Evolutionary conservation across 64 coral and sea anemone genomes (phyloP), one percentile per base, ranked within the genome.

Genomic region (Stichodactyla mertensii): DNA sequence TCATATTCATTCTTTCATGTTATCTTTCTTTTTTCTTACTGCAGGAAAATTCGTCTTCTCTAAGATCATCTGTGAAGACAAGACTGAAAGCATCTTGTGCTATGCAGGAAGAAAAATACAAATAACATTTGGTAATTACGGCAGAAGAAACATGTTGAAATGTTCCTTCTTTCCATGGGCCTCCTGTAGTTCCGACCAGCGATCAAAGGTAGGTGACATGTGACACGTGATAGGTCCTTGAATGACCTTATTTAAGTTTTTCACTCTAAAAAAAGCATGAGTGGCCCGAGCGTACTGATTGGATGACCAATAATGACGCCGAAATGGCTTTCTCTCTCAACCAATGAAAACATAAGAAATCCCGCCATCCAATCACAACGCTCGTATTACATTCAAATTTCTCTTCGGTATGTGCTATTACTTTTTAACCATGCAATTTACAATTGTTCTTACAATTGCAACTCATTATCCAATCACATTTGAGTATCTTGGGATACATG

Each of bases 101-200:
- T 85, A 54, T 23, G 52, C 10, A 19, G 83, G 89, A 1, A 55
- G 61, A 8, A 90, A 80, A 4, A 86, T 90, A 8, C 71, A 53
- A 14, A 90, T 90, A 16, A 10, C 59, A 5, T 52, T 24, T 15
- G 83, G 83, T 18, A 80, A 79, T 31, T 90, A 85, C 61, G 89
- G 89, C 20, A 55, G 89, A 23, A 27, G 53, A 52, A 80, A 90
- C 57, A 64, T 57, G 55, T 45, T 77, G 23, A 87, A 87, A 87
- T 87, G 86, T 78, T 71, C 66, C 10, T 87, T 87, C 74, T 31
- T 71, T 52, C 74, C 74, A 1, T 77, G 55, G 23, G 69, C n/a
- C 8, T 58, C 27, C 51, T 87, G 86, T 69, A 81, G 78, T 10
- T 81, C 78, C 4, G 53, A 81, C n/a, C 78, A 81, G 78, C n/a